Percentiles rank a stretch among this genome's conserved stretches.
phyloP scores from a whole-genome alignment of 2,113 vertebrate species.

The Protobothrops mucrosquamatus region DNA sequence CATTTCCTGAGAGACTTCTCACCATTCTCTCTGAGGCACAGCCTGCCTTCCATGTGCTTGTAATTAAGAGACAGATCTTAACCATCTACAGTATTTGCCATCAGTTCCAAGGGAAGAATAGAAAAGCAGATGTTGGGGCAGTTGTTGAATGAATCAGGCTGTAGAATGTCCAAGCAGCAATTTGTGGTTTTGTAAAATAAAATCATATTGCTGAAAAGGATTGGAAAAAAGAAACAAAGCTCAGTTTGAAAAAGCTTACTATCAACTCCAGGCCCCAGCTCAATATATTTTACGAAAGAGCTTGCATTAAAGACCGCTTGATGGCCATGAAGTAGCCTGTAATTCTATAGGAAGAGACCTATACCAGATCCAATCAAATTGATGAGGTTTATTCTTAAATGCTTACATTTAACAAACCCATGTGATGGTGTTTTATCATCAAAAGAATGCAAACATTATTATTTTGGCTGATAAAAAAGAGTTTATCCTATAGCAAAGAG shows the following conservation, averaged over 20 bases:
- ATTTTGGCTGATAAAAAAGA: not conserved
- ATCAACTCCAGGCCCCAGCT: not conserved
- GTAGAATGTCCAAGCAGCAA: not conserved
- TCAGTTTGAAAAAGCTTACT: not conserved
- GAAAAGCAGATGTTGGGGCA: not conserved
- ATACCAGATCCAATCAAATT: not conserved
- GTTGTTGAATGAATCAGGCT: slow-evolving; percentile 6
- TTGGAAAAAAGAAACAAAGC: not conserved
- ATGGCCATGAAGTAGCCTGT: not conserved
- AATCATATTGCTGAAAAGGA: slow-evolving; percentile 5
- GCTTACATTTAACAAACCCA: not conserved
- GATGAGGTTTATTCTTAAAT: not conserved
- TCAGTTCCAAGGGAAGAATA: not conserved
- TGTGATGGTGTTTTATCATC: not conserved
- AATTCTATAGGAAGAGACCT: not conserved
- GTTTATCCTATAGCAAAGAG: not conserved
- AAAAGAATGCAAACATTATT: not conserved
- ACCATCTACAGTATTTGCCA: slow-evolving; percentile 19
- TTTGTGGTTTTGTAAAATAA: slow-evolving; percentile 6
- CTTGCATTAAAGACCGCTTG: not conserved
- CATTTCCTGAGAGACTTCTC: slow-evolving; percentile 36
- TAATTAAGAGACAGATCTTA: not conserved
- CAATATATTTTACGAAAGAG: not conserved
- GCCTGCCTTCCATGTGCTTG: slow-evolving; percentile 28
- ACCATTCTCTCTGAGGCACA: not conserved